Conservation (phyloP, 2,113 vertebrate genomes). For the Martes martes region DNA sequence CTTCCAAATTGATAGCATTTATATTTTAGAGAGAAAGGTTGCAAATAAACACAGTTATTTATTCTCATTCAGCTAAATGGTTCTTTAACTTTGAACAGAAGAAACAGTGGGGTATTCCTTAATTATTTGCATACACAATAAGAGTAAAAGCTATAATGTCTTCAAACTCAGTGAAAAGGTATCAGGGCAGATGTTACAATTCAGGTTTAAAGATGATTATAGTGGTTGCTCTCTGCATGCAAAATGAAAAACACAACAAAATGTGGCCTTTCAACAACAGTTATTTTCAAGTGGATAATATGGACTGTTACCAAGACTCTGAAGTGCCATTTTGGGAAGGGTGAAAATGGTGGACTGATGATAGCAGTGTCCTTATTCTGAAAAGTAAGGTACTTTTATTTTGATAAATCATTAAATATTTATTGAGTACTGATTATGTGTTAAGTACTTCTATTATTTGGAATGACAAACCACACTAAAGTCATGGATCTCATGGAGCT, state of each 20-base stretch:
- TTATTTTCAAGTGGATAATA: neutral
- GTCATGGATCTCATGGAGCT: neutral
- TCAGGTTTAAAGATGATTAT: neutral
- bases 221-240: neutral
- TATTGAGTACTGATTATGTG: neutral
- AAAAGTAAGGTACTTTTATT: neutral
- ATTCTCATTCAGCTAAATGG: neutral
- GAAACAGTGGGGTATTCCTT: neutral
- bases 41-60: neutral
- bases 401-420: neutral
- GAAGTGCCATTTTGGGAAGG: neutral
- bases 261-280: neutral
- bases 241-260: neutral
- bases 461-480: neutral
- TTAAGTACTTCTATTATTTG: neutral
- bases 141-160: neutral
- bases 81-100: slow-evolving; percentile 9
- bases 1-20: neutral
- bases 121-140: neutral
- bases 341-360: neutral
- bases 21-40: neutral
- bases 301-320: neutral
- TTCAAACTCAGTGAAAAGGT: slow-evolving; percentile 6
- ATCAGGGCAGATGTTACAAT: neutral
- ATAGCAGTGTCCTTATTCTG: neutral